phyloP scores from a whole-genome alignment of 2,888 invertebrate genomes.

The Hybos culiciformis region DNA sequence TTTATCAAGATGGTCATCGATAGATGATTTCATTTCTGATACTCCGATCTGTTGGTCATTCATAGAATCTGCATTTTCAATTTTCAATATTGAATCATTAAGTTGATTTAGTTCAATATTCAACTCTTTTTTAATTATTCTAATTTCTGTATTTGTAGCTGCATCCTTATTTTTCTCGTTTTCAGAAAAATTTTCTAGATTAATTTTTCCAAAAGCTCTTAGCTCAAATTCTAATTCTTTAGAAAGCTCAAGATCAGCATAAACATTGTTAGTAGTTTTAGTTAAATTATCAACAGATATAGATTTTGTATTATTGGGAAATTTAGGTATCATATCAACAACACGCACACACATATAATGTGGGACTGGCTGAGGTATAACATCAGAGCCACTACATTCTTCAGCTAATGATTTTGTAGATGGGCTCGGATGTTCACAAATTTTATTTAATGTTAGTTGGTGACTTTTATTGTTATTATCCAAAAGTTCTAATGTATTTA shows the following conservation, averaged over 20 bases:
- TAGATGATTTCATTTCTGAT: conserved; percentile 24
- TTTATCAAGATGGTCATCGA: conserved; percentile 31
- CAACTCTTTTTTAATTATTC: conserved; percentile 6
- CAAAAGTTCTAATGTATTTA: conserved; percentile 25
- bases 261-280: conserved; percentile 28
- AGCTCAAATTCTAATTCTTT: neutral
- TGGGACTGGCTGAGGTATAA: neutral
- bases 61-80: neutral
- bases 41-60: conserved; percentile 5
- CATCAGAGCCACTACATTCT: neutral
- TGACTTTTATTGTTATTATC: neutral
- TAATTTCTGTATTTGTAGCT: conserved; percentile 24
- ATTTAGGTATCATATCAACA: conserved; percentile 2
- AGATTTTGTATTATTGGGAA: conserved; percentile 9
- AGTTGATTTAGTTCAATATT: conserved; percentile 3
- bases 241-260: conserved; percentile 27
- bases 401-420: neutral
- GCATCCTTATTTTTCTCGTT: conserved; percentile 15
- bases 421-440: neutral
- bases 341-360: neutral
- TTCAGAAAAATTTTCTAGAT: conserved; percentile 13
- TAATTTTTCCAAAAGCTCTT: conserved; percentile 13
- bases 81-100: conserved; percentile 2
- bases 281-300: conserved; percentile 18
- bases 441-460: too few relatives aligned